Base-by-base conservation (phyloP, 2,888 invertebrate species). In the Camptogramma bilineatum region DNA sequence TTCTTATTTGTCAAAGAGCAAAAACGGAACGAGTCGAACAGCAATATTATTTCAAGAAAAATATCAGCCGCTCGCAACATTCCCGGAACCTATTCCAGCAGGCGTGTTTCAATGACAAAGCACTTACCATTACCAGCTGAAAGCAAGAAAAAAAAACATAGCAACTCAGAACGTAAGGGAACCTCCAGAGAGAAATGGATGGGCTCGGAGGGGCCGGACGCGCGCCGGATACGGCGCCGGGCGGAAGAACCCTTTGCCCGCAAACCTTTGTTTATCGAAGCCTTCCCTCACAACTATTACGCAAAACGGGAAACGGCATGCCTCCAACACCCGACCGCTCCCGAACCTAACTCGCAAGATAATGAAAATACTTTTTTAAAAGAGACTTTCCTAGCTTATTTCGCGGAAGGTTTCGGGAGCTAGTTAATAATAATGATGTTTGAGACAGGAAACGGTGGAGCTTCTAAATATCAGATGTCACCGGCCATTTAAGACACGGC, bases 241-340 rank as follows among this genome's bases (percentile, higher is more conserved):
- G 81, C 88, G 90, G 90, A 90, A 87, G 82, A 81, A 86, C 87
- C 89, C 90, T 89, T 89, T 90, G 87, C 84, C 80, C 80, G 71
- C 74, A 67, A 81, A 82, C 84, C 82, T 88, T 90, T 90, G 90
- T 91, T 88, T 88, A 84, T 82, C 76, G 80, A 84, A 76, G 78
- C 67, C 67, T 56, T 79, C 71, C 76, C 77, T 74, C 78, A 77
- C 78, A 82, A 83, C 83, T 83, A 82, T 81, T 80, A 78, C 76
- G 70, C 73, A 73, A 76, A 76, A 76, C 79, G 73, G 78, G 75
- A 79, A 78, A 69, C 77, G 77, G 80, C 77, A 64, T 73, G 74
- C 71, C 63, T 67, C 71, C 69, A 73, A 73, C 75, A 73, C 75
- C 64, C 62, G 64, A 55, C 46, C 64, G 52, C 57, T 44, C 19